Evolutionary conservation across 2,888 invertebrate genomes (phyloP), one percentile per base, ranked within the genome.

Genomic region (Eubasilissa splendida): DNA sequence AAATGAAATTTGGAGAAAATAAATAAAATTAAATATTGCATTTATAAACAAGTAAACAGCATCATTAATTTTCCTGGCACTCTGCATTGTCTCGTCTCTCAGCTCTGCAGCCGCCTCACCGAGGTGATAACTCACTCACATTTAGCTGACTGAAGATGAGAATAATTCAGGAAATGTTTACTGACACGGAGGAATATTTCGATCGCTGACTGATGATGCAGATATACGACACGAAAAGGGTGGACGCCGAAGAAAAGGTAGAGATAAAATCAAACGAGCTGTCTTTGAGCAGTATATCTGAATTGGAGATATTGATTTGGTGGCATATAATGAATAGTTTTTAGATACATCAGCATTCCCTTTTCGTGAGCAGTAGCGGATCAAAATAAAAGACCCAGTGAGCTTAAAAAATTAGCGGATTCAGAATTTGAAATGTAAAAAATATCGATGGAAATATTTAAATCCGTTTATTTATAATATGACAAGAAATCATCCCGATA

Each of bases 221-320:
- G 66, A 76, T 54, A n/a, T 53, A 14, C 66, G 22, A 76, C 76
- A 66, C 54, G 33, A 53, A 76, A 76, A 66, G 31, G 76, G 76
- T 54, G 76, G 76, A 76, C 42, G 10, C 42, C 9, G 10, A 33
- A 14, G 33, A 22, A 71, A 54, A 71, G 71, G 71, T 71, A 71
- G 54, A 71, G 52, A 54, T 54, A 54, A 71, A 53, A 12, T 50
- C 7, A 52, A 68, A 8, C 66, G 66, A 63, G 68, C 50, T 68
- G 68, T 14, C 68, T 42, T 52, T 50, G 42, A 63, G 63, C 12
- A 11, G 12, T 63, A 12, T 3, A 7, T 63, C 12, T 33, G 63
- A 8, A 33, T 63, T 63, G 42, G 63, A 63, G 2, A 63, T 33
- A 33, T 63, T 63, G 10, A 31, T 63, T 33, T 12, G 63, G 63